A percentile compares a stretch with the other conserved stretches of the same genome.
These are phyloP conservation scores for Hirtodrosophila duncani DNA, from an alignment of 2,888 invertebrate species.

Conservation along the genomic window DNA sequence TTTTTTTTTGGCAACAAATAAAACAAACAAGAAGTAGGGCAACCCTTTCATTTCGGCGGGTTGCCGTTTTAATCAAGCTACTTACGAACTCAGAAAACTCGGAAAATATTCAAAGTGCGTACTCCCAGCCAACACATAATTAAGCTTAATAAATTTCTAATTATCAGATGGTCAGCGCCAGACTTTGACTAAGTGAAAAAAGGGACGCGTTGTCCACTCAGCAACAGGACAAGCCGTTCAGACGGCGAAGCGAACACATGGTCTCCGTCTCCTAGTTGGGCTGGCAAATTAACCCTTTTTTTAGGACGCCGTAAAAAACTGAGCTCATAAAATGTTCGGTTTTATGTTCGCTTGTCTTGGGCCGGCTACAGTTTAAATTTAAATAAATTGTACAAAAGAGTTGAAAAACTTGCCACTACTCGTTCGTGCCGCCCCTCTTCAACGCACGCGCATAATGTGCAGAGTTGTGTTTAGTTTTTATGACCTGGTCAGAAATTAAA, in stretches of 20 bases:
- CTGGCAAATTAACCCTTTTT: conserved; percentile 67
- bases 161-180: conserved; percentile 72
- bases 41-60: conserved; percentile 40
- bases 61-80: conserved; percentile 53
- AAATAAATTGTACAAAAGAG: conserved; percentile 71
- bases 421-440: too few species aligned
- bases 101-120: conserved; percentile 60
- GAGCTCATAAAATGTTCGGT: conserved; percentile 62
- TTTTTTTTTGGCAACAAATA: conserved; percentile 34
- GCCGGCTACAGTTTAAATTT: conserved; percentile 66
- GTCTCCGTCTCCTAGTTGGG: conserved; percentile 11
- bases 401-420: conserved; percentile 39
- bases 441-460: too few species aligned
- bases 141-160: conserved; percentile 72
- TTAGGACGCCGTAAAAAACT: conserved; percentile 44
- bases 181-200: conserved; percentile 69
- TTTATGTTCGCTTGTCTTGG: conserved; percentile 45
- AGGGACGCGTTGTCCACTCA: conserved; percentile 52
- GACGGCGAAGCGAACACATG: conserved; percentile 41
- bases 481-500: conserved; percentile 67
- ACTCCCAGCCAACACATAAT: conserved; percentile 71
- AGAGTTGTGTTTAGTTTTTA: conserved; percentile 47
- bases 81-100: conserved; percentile 23
- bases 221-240: conserved; percentile 8
- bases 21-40: conserved; percentile 30